Evolutionary conservation across 2,113 vertebrate genomes (phyloP), one percentile per base, ranked within the genome.

Genomic region (Melospiza georgiana): DNA sequence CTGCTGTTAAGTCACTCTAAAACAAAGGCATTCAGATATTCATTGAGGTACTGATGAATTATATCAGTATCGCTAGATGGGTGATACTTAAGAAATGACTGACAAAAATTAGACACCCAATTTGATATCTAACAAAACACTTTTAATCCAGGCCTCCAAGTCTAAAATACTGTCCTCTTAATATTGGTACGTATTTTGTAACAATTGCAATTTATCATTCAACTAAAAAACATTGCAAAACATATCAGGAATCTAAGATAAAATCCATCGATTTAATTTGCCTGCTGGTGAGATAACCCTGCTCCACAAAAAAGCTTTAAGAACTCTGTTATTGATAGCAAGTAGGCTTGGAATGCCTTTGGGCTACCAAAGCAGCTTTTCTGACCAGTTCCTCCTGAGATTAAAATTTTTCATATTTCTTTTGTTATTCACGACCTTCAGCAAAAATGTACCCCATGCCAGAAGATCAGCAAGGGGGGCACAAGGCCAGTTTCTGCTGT

Each of bases 1-100:
- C 15, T 90, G 73, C 51, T 75, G 35, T 76, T 73, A 92, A 96
- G 72, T 63, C 74, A 62, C n/a, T 67, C 85, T 89, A 78, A 89
- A 95, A 52, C 10, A 54, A 94, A 91, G 54, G 9, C 7, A 37
- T 67, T 76, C 20, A 43, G 35, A 24, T 49, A 28, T 37, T 67
- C 21, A 24, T 65, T 48, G 48, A 58, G 11, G 23, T 37, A 6
- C 3, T 66, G 25, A 14, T 48, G 24, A 48, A 48, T 23, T 23
- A 48, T 48, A 23, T 48, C 46, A 48, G 22, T 48, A 48, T 48
- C 46, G 23, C 46, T 48, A 48, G 15, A 35, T 68, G 15, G 5
- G 15, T 63, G 41, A 69, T 43, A 58, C 12, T 68, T 52, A 30
- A 22, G 14, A 46, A 54, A 15, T 37, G 13, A 44, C 3, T 68